phyloP scores from a whole-genome alignment of 1,140 invertebrate genomes.

The Papilio aristodemus region DNA sequence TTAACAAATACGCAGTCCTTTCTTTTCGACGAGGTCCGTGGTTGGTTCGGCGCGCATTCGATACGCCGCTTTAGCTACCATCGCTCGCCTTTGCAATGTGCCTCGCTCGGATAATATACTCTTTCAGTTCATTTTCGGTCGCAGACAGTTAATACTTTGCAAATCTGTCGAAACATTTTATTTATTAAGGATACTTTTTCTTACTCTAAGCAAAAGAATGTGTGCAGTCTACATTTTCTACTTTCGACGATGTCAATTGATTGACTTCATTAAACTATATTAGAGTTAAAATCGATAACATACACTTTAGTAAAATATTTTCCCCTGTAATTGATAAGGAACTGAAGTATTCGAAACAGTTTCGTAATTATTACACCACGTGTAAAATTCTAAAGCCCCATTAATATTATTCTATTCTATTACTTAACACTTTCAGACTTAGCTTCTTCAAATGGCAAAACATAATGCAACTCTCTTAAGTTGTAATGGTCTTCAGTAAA shows the following conservation, averaged over 20 bases:
- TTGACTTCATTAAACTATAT: not conserved
- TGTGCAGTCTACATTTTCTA: conserved; percentile 16
- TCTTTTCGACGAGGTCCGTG: conserved; percentile 70
- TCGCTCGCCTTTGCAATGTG: conserved; percentile 54
- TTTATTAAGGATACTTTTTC: conserved; percentile 24
- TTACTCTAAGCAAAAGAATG: conserved; percentile 13
- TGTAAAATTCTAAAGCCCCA: not conserved
- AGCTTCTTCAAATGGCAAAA: conserved; percentile 8
- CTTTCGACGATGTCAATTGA: not conserved
- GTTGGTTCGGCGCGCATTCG: conserved; percentile 57
- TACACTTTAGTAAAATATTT: not conserved
- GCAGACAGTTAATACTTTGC: not conserved
- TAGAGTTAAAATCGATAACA: not conserved
- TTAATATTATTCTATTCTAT: too few species aligned
- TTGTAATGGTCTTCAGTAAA: conserved; percentile 30
- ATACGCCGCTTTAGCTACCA: conserved; percentile 64
- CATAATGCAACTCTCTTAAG: conserved; percentile 22
- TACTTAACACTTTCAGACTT: not conserved
- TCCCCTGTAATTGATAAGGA: not conserved
- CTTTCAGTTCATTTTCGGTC: conserved; percentile 19
- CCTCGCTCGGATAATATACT: not conserved
- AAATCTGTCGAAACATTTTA: conserved; percentile 21
- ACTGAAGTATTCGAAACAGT: too few species aligned
- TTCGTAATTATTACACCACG: not conserved
- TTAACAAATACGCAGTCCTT: conserved; percentile 75